Evolutionary conservation across 2,888 invertebrate genomes (phyloP).

Genomic region (Trichopria drosophilae): DNA sequence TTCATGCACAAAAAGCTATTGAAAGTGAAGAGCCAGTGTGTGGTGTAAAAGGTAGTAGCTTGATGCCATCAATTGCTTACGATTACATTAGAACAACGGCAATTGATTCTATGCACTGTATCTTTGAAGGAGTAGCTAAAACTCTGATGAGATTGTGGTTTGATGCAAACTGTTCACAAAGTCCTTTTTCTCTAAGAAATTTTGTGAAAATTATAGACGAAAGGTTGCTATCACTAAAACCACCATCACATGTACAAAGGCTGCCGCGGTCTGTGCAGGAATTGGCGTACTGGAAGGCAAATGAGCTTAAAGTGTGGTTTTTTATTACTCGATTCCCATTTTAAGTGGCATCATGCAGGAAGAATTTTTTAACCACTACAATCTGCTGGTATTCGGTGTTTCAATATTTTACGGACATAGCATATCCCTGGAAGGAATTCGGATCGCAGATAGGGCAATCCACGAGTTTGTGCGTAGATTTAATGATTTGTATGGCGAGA

Average conservation of each 20-base stretch:
- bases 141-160: constrained; percentile 19
- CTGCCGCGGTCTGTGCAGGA: constrained; percentile 14
- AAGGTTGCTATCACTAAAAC: too few species aligned
- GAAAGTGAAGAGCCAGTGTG: constrained; percentile 5
- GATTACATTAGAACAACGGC: constrained; percentile 14
- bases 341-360: constrained; percentile 3
- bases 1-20: constrained; percentile 20
- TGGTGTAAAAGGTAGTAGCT: constrained; percentile 26
- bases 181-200: constrained; percentile 20
- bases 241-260: constrained; percentile 16
- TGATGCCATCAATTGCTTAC: constrained; percentile 19
- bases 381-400: constrained; percentile 13
- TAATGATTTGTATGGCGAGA: neutral
- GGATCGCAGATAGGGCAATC: constrained; percentile 5
- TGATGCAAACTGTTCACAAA: neutral
- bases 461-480: constrained; percentile 1
- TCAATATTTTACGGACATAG: constrained; percentile 7
- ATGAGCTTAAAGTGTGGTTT: constrained; percentile 13
- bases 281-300: constrained; percentile 15
- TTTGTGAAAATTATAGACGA: too few species aligned
- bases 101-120: constrained; percentile 27
- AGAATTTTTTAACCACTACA: constrained; percentile 9
- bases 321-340: constrained; percentile 5
- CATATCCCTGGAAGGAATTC: constrained; percentile 7
- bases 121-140: constrained; percentile 21